phyloP scores from a whole-genome alignment of 1,140 invertebrate species.

The Steinernema feltiae region DNA sequence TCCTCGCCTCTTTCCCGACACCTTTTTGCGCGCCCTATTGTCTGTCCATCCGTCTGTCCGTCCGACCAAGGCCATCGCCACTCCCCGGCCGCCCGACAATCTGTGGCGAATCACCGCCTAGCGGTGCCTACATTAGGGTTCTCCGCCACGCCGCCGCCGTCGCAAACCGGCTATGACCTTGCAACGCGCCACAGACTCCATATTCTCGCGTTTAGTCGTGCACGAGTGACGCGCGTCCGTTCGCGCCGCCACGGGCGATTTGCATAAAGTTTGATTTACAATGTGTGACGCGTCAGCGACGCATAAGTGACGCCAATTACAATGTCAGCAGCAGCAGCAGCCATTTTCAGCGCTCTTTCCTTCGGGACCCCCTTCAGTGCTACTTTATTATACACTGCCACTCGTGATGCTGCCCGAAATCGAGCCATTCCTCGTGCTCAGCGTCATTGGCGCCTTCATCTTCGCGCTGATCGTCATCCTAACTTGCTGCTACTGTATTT shows the following conservation, averaged over 20 bases:
- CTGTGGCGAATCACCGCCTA: background rate
- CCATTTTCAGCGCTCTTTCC: background rate
- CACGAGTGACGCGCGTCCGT: too few relatives aligned
- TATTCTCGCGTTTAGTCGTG: background rate
- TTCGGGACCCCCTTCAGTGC: background rate
- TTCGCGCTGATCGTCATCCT: background rate
- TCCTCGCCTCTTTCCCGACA: background rate
- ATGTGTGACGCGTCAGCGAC: background rate
- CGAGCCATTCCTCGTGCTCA: background rate
- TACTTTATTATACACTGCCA: too few relatives aligned
- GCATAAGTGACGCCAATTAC: background rate
- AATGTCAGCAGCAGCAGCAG: background rate
- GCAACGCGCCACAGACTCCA: background rate
- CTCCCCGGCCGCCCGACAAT: background rate
- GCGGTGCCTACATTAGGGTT: background rate
- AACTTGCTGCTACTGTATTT: background rate
- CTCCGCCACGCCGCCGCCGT: background rate
- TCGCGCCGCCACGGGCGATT: background rate
- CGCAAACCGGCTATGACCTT: slow-evolving; percentile 11
- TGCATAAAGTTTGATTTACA: slow-evolving; percentile 7
- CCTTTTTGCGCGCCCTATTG: slow-evolving; percentile 7
- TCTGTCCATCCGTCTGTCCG: too few relatives aligned
- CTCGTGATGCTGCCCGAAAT: background rate
- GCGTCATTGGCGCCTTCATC: background rate
- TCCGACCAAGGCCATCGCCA: background rate